These are phyloP conservation scores for Penaeus monodon DNA, from an alignment of 2,888 invertebrate species.

Conservation along the genomic window DNA sequence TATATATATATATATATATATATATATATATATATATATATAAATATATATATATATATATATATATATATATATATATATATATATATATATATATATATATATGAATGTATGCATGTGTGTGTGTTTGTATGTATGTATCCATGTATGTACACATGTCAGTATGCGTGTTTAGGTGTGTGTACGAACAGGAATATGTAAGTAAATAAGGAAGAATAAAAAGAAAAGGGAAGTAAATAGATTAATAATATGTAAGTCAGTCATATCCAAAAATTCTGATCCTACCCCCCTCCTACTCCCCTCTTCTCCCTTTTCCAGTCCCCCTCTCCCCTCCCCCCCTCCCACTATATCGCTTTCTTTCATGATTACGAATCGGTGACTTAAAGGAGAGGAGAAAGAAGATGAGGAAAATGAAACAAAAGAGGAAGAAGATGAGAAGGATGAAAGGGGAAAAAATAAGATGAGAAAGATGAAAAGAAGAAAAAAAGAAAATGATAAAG, in stretches of 20 bases:
- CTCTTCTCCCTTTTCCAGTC: constrained; percentile 9
- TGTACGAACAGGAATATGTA: too few species aligned
- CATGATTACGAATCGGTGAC: not conserved
- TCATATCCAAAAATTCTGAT: not conserved
- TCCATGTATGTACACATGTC: not conserved
- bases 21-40: not conserved
- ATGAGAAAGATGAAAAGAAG: too few species aligned
- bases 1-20: constrained; percentile 8
- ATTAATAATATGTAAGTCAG: too few species aligned
- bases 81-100: not conserved
- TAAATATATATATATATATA: not conserved
- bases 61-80: not conserved
- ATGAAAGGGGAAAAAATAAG: not conserved
- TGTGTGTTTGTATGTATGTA: not conserved
- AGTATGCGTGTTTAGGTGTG: not conserved
- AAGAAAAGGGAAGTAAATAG: too few species aligned
- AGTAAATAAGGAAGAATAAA: too few species aligned
- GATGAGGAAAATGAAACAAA: not conserved
- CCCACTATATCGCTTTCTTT: not conserved
- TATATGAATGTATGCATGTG: not conserved
- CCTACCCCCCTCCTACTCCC: not conserved
- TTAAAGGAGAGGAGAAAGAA: not conserved
- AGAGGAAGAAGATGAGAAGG: not conserved
- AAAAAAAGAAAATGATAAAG: too few species aligned
- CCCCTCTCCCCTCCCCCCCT: not conserved